Evolutionary conservation across 2,113 vertebrate genomes (phyloP).

Genomic region (Pituophis catenifer): DNA sequence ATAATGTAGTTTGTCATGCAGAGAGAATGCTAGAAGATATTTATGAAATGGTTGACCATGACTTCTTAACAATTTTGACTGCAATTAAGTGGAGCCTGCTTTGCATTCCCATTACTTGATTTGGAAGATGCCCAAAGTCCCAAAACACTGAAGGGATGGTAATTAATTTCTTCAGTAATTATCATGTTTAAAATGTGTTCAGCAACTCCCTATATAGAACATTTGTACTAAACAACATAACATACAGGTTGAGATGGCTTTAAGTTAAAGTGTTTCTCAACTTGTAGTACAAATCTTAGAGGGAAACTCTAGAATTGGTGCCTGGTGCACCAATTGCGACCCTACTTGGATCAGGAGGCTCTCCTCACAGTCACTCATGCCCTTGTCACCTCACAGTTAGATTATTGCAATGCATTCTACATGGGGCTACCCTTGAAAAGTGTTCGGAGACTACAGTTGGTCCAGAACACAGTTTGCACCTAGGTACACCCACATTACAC

Average conservation of each 20-base stretch:
- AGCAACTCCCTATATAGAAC: slow-evolving; percentile 19
- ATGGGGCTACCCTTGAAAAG: too few relatives aligned
- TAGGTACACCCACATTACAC: too few relatives aligned
- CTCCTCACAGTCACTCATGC: too few relatives aligned
- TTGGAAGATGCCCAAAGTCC: slow-evolving; percentile 43
- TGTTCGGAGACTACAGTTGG: too few relatives aligned
- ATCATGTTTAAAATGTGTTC: slow-evolving; percentile 43
- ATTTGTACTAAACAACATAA: slow-evolving; percentile 13
- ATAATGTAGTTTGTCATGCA: slow-evolving; percentile 42
- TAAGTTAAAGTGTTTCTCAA: background rate
- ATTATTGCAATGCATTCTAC: too few relatives aligned
- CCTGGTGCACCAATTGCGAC: too few relatives aligned
- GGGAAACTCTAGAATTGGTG: background rate
- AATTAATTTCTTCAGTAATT: slow-evolving; percentile 59
- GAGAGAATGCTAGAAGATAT: slow-evolving; percentile 41
- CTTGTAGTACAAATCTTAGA: background rate
- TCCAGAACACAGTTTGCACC: too few relatives aligned
- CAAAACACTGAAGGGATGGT: slow-evolving; percentile 29
- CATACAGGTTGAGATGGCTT: background rate
- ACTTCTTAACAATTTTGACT: slow-evolving; percentile 45
- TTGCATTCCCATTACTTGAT: slow-evolving; percentile 34
- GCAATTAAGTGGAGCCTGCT: slow-evolving; percentile 33
- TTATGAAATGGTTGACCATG: slow-evolving; percentile 29
- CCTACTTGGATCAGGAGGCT: too few relatives aligned
- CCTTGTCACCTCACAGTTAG: too few relatives aligned